These are phyloP conservation scores for fruit fly (Drosophila melanogaster) DNA, from an alignment of 1,140 invertebrate genomes.

Conservation along the genomic window DNA sequence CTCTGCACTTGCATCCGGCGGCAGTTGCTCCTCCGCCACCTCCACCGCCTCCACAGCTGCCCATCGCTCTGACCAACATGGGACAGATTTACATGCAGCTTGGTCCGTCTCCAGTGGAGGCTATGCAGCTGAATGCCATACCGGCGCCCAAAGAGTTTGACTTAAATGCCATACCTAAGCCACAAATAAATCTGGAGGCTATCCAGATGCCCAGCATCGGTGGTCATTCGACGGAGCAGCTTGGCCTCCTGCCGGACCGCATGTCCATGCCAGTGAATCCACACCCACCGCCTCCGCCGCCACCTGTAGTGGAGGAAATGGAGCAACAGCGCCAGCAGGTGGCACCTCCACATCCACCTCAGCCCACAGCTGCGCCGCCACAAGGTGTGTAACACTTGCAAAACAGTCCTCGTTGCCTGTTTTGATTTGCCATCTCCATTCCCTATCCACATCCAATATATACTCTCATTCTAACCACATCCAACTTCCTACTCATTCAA, in stretches of 20 bases:
- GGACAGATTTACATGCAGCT: conserved; percentile 77
- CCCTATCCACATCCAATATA: conserved; percentile 4
- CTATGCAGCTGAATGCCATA: conserved; percentile 78
- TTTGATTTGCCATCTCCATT: conserved; percentile 48
- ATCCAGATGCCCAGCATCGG: conserved; percentile 73
- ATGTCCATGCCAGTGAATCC: conserved; percentile 34
- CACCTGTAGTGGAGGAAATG: conserved; percentile 51
- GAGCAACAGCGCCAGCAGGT: conserved; percentile 19
- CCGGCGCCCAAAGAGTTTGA: conserved; percentile 81
- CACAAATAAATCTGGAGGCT: conserved; percentile 75
- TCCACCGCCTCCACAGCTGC: conserved; percentile 74
- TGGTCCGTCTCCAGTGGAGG: conserved; percentile 59
- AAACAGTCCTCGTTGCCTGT: conserved; percentile 29
- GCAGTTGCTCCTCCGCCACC: conserved; percentile 80
- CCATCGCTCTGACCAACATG: conserved; percentile 64
- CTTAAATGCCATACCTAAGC: conserved; percentile 82
- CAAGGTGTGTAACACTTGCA: conserved; percentile 64
- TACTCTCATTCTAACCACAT: conserved; percentile 5
- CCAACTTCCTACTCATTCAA: conserved; percentile 15
- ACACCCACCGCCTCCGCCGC: conserved; percentile 64
- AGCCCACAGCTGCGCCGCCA: conserved; percentile 28
- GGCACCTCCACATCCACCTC: conserved; percentile 16
- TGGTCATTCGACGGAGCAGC: conserved; percentile 41
- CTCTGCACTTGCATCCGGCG: conserved; percentile 60
- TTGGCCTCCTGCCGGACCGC: conserved; percentile 48